Base-by-base conservation (phyloP, 2,797 vertebrate species). In the Lerista edwardsae region DNA sequence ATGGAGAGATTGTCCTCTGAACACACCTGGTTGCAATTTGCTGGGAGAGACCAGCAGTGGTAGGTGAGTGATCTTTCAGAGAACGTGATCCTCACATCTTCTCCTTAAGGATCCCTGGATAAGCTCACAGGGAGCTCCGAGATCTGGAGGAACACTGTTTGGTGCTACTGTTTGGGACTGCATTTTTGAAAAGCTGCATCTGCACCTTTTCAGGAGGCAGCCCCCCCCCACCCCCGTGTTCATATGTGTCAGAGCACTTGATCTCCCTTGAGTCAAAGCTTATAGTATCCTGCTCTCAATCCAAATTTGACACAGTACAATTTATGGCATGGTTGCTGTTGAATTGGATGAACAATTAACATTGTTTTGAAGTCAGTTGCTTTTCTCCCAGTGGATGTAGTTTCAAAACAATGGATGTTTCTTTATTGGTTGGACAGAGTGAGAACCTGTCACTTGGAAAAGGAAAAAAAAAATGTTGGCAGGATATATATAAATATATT, bases 231-330 rank as follows among this genome's bases (percentile, higher is more conserved):
- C n/a, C n/a, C 51, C 25, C 3, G 0, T 9, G 1, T 21, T 41
- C 9, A 27, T 88, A 80, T 15, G 76, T 21, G 10, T 71, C 89
- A 57, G 76, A 79, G 75, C 84, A 36, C 88, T 55, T 78, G 62
- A 79, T 87, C 84, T 88, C 83, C 64, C 80, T 0, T 75, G 51
- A 19, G 78, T 57, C 29, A 57, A 75, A 65, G 64, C 83, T 57
- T 78, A 64, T 9, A 79, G 82, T 71, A 79, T 84, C 25, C 75
- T 84, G 65, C 85, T 55, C 75, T 90, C 92, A 25, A 29, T 69
- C 51, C 87, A 73, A 87, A 90, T 74, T 64, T 39, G 69, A 44
- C 80, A 73, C 17, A 29, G 17, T 65, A 41, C 82, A 55, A 3
- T 79, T 80, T 83, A 57, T 57, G 44, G 75, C 84, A 34, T 47